Evolutionary conservation across 2,113 vertebrate species (phyloP), one percentile per base, ranked within the genome.

Genomic region (Ploceus nigricollis): DNA sequence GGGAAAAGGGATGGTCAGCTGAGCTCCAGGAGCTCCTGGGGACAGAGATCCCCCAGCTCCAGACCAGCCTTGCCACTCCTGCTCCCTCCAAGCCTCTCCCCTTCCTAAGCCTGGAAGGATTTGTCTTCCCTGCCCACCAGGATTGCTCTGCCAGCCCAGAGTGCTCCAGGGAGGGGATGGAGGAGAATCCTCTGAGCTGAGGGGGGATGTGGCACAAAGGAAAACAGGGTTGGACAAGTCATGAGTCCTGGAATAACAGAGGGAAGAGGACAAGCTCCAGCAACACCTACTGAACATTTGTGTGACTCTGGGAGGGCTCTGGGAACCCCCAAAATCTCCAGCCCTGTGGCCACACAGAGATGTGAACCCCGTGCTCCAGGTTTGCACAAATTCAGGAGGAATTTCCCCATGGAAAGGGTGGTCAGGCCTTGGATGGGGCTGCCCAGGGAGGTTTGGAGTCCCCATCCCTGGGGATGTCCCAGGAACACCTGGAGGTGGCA

Each of bases 341-440:
- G 3, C 47, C 31, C 51, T 3, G 39, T n/a, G 68, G n/a, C 10
- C 68, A 13, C 1, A 8, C 33, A 39, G 60, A 78, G 20, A 33
- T 77, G 61, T 24, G 15, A 35, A 30, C 7, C 11, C 25, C 3
- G 0, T 7, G 7, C 31, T 89, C 19, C 77, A 51, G 44, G 24
- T 22, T 30, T 76, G 57, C 19, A 37, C 6, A 31, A 53, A 13
- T 73, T n/a, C 39, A 47, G 61, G 1, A 68, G 47, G 39, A 89
- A 47, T 61, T 68, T 61, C 20, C 0, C 4, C 69, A 17, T 39
- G 53, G 53, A 75, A 68, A 75, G 28, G 28, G 53, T 3, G 37
- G 0, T 44, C 58, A 72, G 63, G 45, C 8, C 1, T 9, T 16
- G 82, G 60, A 0, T 60, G 40, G 65, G 3, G 17, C n/a, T 73